Evolutionary conservation across 2,797 vertebrate genomes (phyloP).

Genomic region (Lacerta viridis): DNA sequence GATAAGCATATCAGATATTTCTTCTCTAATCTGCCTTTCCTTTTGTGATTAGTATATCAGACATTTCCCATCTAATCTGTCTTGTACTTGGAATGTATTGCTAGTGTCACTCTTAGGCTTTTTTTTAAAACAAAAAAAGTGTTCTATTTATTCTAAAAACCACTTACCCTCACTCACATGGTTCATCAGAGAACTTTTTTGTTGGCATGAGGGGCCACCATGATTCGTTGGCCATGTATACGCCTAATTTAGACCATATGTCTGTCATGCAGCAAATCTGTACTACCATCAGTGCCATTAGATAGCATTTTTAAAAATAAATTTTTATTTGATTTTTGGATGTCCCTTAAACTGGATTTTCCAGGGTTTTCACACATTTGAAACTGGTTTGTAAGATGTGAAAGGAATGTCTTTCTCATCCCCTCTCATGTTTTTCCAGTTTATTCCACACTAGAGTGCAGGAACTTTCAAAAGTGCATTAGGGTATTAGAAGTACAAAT

Average conservation of each 20-base stretch:
- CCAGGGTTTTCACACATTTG: neutral
- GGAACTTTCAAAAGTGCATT: neutral
- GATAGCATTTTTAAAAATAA: neutral
- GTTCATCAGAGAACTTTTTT: slow-evolving; percentile 17
- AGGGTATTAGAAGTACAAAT: neutral
- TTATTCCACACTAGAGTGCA: neutral
- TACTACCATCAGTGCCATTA: neutral
- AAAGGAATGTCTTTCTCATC: neutral
- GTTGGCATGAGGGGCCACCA: neutral
- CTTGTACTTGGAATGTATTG: neutral
- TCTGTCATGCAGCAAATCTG: neutral
- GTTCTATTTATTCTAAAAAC: neutral
- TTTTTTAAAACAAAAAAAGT: neutral
- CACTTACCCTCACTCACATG: accelerated
- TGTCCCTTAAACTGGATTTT: neutral
- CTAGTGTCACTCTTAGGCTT: neutral
- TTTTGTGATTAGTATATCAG: too few species aligned
- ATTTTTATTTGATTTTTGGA: slow-evolving; percentile 9
- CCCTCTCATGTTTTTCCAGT: neutral
- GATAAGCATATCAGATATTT: slow-evolving; percentile 49
- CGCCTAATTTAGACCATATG: neutral
- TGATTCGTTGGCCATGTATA: neutral
- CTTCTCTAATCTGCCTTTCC: slow-evolving; percentile 17
- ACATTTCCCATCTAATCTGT: too few species aligned
- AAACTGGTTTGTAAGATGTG: neutral